Evolutionary conservation across 1,140 invertebrate genomes (phyloP).

Genomic region (Myzus persicae): DNA sequence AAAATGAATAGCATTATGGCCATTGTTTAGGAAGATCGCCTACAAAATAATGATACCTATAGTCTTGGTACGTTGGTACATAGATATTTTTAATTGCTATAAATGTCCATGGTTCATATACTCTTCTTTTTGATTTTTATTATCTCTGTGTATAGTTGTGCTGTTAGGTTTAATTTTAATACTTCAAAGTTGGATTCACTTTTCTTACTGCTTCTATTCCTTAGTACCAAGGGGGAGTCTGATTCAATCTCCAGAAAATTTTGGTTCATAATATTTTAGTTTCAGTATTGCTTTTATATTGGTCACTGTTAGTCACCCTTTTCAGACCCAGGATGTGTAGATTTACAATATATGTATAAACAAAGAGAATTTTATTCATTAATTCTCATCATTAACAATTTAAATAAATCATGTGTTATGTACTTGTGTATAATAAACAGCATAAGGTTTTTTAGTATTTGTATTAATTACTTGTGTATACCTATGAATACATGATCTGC

Average conservation of each 20-base stretch:
- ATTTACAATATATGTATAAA: neutral
- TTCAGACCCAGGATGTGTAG: neutral
- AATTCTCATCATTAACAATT: neutral
- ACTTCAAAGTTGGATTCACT: neutral
- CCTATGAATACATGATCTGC: no score
- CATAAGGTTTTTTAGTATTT: no score
- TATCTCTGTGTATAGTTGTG: neutral
- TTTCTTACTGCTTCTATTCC: neutral
- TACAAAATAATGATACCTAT: neutral
- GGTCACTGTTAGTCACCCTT: neutral
- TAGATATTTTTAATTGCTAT: neutral
- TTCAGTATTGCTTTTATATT: conserved; percentile 59
- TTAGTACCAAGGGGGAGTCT: neutral
- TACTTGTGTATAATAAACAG: no score
- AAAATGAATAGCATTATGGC: no score
- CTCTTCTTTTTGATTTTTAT: conserved; percentile 20
- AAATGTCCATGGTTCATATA: neutral
- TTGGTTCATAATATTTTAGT: conserved; percentile 11
- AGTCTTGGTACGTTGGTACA: conserved; percentile 14
- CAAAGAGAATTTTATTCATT: neutral
- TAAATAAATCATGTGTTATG: neutral
- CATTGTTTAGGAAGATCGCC: neutral
- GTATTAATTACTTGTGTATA: neutral
- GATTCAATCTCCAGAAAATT: neutral
- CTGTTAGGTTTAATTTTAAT: no score